Percentiles rank a stretch among this genome's conserved stretches.
phyloP scores from a whole-genome alignment of 2,797 vertebrate genomes.

The Smutsia gigantea region DNA sequence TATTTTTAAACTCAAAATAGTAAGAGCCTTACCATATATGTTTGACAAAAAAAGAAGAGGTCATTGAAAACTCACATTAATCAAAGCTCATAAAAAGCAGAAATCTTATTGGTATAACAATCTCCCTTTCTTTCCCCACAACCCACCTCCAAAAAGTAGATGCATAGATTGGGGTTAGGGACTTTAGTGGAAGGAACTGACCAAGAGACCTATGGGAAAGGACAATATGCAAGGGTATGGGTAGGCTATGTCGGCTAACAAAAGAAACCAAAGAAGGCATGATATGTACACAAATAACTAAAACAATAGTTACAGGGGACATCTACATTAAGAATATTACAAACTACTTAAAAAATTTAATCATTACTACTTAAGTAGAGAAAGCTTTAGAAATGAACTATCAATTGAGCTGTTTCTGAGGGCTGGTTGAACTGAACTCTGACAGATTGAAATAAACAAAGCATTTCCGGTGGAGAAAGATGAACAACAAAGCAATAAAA shows the following conservation, averaged over 20 bases:
- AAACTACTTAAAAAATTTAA: neutral
- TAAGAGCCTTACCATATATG: neutral
- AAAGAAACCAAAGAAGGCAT: neutral
- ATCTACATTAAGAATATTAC: neutral
- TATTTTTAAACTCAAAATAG: neutral
- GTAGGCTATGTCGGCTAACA: neutral
- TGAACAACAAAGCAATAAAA: neutral
- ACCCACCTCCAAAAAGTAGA: neutral
- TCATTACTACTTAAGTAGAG: neutral
- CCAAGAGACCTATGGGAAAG: constrained; percentile 2
- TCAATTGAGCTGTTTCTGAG: constrained; percentile 1
- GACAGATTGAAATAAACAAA: constrained; percentile 30
- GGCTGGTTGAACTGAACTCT: neutral
- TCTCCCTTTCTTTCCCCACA: neutral
- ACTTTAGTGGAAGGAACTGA: constrained; percentile 13
- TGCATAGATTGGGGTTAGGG: neutral
- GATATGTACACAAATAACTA: neutral
- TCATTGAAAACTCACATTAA: neutral
- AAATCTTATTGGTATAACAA: neutral
- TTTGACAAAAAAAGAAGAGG: neutral
- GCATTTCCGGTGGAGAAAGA: neutral
- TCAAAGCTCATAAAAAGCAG: neutral
- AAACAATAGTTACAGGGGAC: neutral
- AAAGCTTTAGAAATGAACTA: constrained; percentile 48
- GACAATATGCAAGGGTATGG: neutral